These are phyloP conservation scores for Hymenochirus boettgeri DNA, from an alignment of 2,113 vertebrate species.

Conservation along the genomic window DNA sequence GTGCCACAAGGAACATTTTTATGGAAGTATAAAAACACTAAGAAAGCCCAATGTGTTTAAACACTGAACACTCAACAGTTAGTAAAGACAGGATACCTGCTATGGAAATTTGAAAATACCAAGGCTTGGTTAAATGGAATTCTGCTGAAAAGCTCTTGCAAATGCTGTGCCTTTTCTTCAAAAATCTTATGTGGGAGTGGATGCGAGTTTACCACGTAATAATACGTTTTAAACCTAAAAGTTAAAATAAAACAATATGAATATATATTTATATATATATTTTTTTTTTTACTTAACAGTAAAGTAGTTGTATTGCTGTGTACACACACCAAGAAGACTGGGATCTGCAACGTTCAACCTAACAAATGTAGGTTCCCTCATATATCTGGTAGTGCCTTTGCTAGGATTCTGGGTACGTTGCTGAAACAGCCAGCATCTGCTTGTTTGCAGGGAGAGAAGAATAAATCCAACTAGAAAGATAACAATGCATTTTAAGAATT, in stretches of 20 bases:
- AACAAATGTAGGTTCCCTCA: constrained; percentile 95
- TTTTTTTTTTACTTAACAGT: too few relatives aligned
- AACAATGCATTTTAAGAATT: too few relatives aligned
- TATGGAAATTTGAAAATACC: constrained; percentile 95
- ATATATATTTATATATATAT: too few relatives aligned
- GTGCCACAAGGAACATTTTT: too few relatives aligned
- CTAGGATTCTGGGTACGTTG: constrained; percentile 93
- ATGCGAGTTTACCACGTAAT: constrained; percentile 82
- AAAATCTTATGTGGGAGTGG: constrained; percentile 85
- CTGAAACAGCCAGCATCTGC: constrained; percentile 96
- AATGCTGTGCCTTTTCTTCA: constrained; percentile 85
- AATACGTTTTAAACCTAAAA: constrained; percentile 87
- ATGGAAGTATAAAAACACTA: neutral
- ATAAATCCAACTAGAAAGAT: constrained; percentile 85
- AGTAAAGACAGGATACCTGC: constrained; percentile 67
- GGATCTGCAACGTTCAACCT: constrained; percentile 84
- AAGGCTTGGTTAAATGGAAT: constrained; percentile 95
- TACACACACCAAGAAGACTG: constrained; percentile 77
- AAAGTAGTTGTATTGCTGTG: too few relatives aligned
- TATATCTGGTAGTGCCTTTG: constrained; percentile 86
- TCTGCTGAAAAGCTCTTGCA: constrained; percentile 89
- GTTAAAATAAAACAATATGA: too few relatives aligned
- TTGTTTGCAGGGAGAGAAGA: constrained; percentile 88
- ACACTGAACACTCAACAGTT: too few relatives aligned
- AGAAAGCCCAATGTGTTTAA: neutral